Evolutionary conservation across 2,797 vertebrate species (phyloP), one percentile per base, ranked within the genome.

Genomic region (Typhlichthys subterraneus): DNA sequence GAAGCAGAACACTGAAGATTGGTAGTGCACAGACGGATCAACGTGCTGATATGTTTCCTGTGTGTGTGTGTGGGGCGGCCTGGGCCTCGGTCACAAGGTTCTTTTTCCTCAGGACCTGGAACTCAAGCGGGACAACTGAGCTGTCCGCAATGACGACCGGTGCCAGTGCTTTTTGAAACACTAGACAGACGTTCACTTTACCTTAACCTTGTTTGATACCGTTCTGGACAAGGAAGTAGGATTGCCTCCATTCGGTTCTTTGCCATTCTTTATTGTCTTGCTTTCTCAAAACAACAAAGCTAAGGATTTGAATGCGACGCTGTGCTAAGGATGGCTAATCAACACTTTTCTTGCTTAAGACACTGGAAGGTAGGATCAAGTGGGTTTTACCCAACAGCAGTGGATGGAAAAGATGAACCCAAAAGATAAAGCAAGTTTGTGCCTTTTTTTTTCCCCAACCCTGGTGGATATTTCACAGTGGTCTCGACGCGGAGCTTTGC

Each of bases 401-500:
- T 19, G 29, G 45, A 66, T 15, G 55, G 57, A 42, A 42, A 42
- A 4, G 23, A 29, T 29, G 3, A 29, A 29, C 23, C 23, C 23
- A 29, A 29, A 29, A 42, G 38, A 10, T 8, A 42, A 42, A 42
- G 91, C 76, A 84, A 91, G 88, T 94, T 94, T 87, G 95, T 98
- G 96, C 96, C 96, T 97, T 97, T 96, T 91, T 79, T 89, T 58
- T 29, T 29, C 23, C 23, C 23, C 49, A 72, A 92, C 91, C 90
- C 88, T 84, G 88, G 88, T 92, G 93, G 93, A 89, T 91, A 92
- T 81, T 87, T 88, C 71, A 83, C 88, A 84, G 93, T 90, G 91
- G 93, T 91, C 92, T 94, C 88, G 61, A 63, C 52, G 61, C 90
- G 91, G 93, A 95, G 91, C 91, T 79, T 95, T 96, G 96, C 96